phyloP scores from a whole-genome alignment of 2,113 vertebrate species.

The Lichenostomus cassidix region DNA sequence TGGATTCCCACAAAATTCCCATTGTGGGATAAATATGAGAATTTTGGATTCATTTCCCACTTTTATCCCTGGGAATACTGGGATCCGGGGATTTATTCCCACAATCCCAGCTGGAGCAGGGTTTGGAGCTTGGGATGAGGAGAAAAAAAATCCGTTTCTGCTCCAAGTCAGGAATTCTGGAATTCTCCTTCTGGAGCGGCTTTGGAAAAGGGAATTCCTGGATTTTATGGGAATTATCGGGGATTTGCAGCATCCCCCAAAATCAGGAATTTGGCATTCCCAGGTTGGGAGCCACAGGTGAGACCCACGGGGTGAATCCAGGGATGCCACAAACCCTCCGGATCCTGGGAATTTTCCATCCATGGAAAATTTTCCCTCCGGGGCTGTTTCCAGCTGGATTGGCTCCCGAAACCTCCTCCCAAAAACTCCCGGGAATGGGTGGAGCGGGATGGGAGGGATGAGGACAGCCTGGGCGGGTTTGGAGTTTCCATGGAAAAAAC shows the following conservation, averaged over 20 bases:
- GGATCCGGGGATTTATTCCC: neutral
- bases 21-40: neutral
- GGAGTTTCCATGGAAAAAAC: neutral
- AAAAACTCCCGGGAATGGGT: neutral
- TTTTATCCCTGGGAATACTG: fast-evolving
- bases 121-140: neutral
- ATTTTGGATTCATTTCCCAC: neutral
- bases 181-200: neutral
- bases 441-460: neutral
- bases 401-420: neutral
- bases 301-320: neutral
- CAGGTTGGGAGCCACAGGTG: no score
- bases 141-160: no score
- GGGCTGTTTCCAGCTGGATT: neutral
- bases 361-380: neutral
- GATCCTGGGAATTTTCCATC: no score
- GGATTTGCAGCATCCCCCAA: no score
- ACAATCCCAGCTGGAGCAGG: neutral
- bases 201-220: no score
- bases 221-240: no score
- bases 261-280: no score
- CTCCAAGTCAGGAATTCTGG: neutral
- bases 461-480: fast-evolving
- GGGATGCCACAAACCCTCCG: neutral
- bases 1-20: neutral